Evolutionary conservation across 2,888 invertebrate species (phyloP).

Genomic region (Oasisia sp.): DNA sequence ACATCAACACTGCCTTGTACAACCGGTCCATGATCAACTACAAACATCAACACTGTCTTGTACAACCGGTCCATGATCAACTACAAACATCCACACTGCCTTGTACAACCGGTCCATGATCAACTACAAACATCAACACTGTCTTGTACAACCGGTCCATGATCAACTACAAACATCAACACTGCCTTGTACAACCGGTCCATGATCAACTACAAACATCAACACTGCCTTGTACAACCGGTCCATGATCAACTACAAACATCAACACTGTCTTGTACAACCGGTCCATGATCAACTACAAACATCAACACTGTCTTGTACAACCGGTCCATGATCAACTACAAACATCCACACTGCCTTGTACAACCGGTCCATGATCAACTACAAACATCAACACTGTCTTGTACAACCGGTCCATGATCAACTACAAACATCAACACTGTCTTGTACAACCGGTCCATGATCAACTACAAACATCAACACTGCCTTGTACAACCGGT

Average conservation of each 20-base stretch:
- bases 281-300: conserved; percentile 92
- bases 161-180: too few relatives aligned
- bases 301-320: background rate
- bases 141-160: too few relatives aligned
- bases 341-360: conserved; percentile 96
- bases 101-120: conserved; percentile 98
- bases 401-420: too few relatives aligned
- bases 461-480: conserved; percentile 78
- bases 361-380: conserved; percentile 96
- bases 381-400: conserved; percentile 68
- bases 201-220: conserved; percentile 81
- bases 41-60: background rate
- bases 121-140: conserved; percentile 71
- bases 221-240: background rate
- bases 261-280: conserved; percentile 97
- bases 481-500: background rate
- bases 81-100: conserved; percentile 93
- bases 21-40: conserved; percentile 96
- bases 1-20: conserved; percentile 95
- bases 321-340: too few relatives aligned
- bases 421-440: too few relatives aligned
- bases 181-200: conserved; percentile 98
- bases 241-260: too few relatives aligned
- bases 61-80: too few relatives aligned
- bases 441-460: conserved; percentile 97